Evolutionary conservation across 2,888 invertebrate genomes (phyloP).

Genomic region (Drosophila ochracea): DNA sequence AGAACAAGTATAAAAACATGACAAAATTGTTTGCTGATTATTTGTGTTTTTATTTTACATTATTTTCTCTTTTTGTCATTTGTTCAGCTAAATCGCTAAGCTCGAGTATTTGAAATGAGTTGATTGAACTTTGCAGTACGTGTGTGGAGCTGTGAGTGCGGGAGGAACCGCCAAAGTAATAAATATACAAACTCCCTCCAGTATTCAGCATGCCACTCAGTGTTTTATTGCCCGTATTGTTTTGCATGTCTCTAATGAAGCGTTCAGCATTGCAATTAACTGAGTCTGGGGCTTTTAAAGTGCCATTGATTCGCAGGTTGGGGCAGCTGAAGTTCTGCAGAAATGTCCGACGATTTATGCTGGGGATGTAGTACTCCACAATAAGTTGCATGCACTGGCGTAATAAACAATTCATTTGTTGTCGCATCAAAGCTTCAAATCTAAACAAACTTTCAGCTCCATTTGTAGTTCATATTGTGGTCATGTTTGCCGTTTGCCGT

Average conservation of each 20-base stretch:
- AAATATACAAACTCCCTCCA: not conserved
- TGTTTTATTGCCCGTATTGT: slow-evolving; percentile 55
- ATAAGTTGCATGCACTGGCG: slow-evolving; percentile 57
- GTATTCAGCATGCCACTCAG: slow-evolving; percentile 30
- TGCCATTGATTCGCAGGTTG: slow-evolving; percentile 37
- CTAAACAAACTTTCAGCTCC: slow-evolving; percentile 60
- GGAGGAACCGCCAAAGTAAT: slow-evolving; percentile 29
- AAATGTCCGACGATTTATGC: slow-evolving; percentile 59
- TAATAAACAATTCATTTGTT: slow-evolving; percentile 74
- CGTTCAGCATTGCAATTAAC: slow-evolving; percentile 61
- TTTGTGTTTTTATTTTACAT: slow-evolving; percentile 12
- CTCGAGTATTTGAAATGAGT: slow-evolving; percentile 49
- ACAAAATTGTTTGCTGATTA: slow-evolving; percentile 41
- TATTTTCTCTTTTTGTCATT: slow-evolving; percentile 42
- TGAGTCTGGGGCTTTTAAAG: slow-evolving; percentile 15
- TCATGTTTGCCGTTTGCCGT: slow-evolving; percentile 39
- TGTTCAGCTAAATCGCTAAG: slow-evolving; percentile 52
- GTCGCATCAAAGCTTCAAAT: slow-evolving; percentile 59
- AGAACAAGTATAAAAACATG: not conserved
- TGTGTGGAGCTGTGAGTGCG: slow-evolving; percentile 31
- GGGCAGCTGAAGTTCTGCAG: slow-evolving; percentile 43
- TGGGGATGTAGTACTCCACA: slow-evolving; percentile 29
- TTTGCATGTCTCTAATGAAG: slow-evolving; percentile 76
- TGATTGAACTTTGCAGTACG: slow-evolving; percentile 69
- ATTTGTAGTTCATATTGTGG: slow-evolving; percentile 39